Conservation (phyloP, 2,797 vertebrate species). For the Hemibagrus guttatus region DNA sequence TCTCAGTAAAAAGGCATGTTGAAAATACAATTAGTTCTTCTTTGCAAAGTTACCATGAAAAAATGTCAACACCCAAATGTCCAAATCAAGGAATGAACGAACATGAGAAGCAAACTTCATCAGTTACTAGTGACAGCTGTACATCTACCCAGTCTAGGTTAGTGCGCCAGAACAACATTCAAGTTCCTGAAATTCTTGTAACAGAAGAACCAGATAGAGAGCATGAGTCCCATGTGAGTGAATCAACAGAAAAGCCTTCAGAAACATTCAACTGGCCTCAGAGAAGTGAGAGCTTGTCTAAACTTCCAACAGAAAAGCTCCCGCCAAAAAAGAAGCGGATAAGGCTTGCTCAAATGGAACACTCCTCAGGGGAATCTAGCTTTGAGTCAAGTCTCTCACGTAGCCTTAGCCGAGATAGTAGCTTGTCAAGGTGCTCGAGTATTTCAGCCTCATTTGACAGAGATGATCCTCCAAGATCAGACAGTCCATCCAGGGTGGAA, state of each 20-base stretch:
- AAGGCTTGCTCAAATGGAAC: conserved; percentile 92
- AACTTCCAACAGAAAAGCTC: conserved; percentile 94
- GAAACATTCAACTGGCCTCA: conserved; percentile 97
- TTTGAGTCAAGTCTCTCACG: conserved; percentile 90
- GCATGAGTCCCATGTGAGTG: conserved; percentile 78
- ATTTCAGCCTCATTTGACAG: conserved; percentile 93
- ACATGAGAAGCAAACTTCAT: conserved; percentile 63
- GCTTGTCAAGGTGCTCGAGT: conserved; percentile 91
- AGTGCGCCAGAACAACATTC: conserved; percentile 95
- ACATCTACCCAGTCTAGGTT: conserved; percentile 81
- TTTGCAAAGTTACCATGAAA: conserved; percentile 68
- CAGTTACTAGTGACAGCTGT: conserved; percentile 67
- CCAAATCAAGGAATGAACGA: conserved; percentile 68
- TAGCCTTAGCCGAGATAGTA: conserved; percentile 94
- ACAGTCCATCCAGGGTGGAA: conserved; percentile 82
- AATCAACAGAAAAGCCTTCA: conserved; percentile 80
- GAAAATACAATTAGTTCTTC: conserved; percentile 66
- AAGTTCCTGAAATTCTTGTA: conserved; percentile 97
- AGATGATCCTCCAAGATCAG: conserved; percentile 84
- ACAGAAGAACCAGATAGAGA: conserved; percentile 96
- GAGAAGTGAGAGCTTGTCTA: conserved; percentile 93
- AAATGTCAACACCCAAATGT: conserved; percentile 66
- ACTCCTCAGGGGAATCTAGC: conserved; percentile 93
- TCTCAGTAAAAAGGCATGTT: conserved; percentile 65
- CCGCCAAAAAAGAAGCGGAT: conserved; percentile 98